Conservation (phyloP, 2,797 vertebrate species). For the Lepilemur ruficaudatus region DNA sequence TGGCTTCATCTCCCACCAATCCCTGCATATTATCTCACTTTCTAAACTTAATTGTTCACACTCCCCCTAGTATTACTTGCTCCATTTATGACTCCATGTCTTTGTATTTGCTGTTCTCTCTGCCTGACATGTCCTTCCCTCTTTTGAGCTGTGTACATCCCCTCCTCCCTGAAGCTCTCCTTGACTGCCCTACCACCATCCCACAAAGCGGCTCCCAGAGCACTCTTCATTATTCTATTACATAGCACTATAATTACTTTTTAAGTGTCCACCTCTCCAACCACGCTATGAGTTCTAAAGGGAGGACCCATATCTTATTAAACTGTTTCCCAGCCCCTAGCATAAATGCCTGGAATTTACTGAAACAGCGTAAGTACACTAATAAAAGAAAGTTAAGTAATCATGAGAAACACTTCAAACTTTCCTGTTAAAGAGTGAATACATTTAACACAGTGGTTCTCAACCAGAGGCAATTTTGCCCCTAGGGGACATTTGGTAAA, state of each 20-base stretch:
- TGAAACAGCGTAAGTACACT: not conserved
- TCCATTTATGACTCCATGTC: not conserved
- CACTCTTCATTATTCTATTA: not conserved
- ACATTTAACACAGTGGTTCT: slow-evolving; percentile 7
- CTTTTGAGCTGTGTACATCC: not conserved
- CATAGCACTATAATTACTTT: not conserved
- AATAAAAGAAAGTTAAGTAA: not conserved
- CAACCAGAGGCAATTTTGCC: not conserved
- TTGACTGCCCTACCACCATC: not conserved
- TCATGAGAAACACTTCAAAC: not conserved
- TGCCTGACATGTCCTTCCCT: not conserved
- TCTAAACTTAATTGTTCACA: not conserved
- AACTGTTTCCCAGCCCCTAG: not conserved
- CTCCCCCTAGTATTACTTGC: not conserved
- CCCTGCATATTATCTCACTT: not conserved
- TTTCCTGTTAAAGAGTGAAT: not conserved
- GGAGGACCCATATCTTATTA: not conserved
- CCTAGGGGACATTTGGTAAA: not conserved
- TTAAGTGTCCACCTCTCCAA: not conserved
- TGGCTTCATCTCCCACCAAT: not conserved
- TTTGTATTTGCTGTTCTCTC: slow-evolving; percentile 1
- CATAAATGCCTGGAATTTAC: not conserved
- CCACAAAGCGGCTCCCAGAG: not conserved
- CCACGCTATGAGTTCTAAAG: not conserved
- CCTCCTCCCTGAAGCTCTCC: not conserved